Evolutionary conservation across 2,888 invertebrate genomes (phyloP).

Genomic region (Schrankia costaestrigalis): DNA sequence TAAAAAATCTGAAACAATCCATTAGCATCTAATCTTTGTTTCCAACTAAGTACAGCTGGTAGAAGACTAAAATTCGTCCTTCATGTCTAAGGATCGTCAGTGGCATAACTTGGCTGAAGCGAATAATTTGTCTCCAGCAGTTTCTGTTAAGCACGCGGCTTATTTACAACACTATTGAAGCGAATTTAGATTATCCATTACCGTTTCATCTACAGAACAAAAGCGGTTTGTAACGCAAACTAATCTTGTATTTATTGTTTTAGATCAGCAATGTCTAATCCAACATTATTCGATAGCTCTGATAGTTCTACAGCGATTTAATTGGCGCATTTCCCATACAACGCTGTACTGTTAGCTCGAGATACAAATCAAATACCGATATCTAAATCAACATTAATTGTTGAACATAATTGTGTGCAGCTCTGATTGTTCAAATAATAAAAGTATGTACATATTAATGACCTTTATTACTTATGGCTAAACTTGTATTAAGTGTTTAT

Average conservation of each 20-base stretch:
- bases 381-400: slow-evolving; percentile 71
- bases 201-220: too few species aligned
- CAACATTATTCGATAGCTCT: slow-evolving; percentile 20
- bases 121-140: too few species aligned
- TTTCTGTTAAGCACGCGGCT: too few species aligned
- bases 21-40: too few species aligned
- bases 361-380: slow-evolving; percentile 67
- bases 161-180: too few species aligned
- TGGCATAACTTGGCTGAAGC: too few species aligned
- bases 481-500: slow-evolving; percentile 5
- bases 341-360: slow-evolving; percentile 42
- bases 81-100: too few species aligned
- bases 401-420: slow-evolving; percentile 52
- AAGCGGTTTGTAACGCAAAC: slow-evolving; percentile 32
- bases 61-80: too few species aligned
- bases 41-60: too few species aligned
- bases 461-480: slow-evolving; percentile 13
- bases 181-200: too few species aligned
- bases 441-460: slow-evolving; percentile 21
- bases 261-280: slow-evolving; percentile 32
- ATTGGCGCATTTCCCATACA: slow-evolving; percentile 66
- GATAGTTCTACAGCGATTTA: slow-evolving; percentile 50
- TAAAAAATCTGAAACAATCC: too few species aligned
- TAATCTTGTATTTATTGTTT: slow-evolving; percentile 51
- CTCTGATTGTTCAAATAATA: slow-evolving; percentile 22